These are phyloP conservation scores for Eretmochelys imbricata DNA, from an alignment of 2,113 vertebrate species.

Conservation along the genomic window DNA sequence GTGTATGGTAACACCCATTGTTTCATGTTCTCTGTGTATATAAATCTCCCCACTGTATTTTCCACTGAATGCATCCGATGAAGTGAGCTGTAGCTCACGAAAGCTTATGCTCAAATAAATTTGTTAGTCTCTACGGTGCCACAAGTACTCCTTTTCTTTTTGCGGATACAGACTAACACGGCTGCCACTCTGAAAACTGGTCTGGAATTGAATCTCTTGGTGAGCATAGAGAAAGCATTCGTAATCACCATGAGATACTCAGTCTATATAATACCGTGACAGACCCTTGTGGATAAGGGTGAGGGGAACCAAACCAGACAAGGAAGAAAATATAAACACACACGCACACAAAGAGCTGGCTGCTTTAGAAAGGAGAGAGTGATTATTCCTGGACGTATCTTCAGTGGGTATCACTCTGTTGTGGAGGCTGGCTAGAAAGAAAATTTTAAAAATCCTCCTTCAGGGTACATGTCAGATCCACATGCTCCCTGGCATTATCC, in stretches of 20 bases:
- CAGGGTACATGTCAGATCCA: background rate
- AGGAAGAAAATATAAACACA: background rate
- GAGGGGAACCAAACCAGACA: background rate
- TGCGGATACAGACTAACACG: no score
- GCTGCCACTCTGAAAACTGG: no score
- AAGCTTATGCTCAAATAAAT: no score
- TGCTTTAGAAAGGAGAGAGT: background rate
- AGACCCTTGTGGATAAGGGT: background rate
- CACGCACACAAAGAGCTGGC: background rate
- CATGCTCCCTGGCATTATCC: background rate
- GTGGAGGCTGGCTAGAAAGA: background rate
- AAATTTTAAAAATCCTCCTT: background rate
- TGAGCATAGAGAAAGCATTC: background rate
- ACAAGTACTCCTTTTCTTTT: no score
- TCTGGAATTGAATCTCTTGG: rapidly evolving
- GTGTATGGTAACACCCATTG: no score
- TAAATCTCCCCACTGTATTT: no score
- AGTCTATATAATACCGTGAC: rapidly evolving
- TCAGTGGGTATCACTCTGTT: background rate
- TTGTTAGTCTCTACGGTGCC: no score
- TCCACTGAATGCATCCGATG: no score
- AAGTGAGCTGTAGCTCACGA: no score
- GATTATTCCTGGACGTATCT: background rate
- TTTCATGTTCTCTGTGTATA: no score
- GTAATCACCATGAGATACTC: rapidly evolving